phyloP scores from a whole-genome alignment of 1,140 invertebrate species.

The Orius insidiosus region DNA sequence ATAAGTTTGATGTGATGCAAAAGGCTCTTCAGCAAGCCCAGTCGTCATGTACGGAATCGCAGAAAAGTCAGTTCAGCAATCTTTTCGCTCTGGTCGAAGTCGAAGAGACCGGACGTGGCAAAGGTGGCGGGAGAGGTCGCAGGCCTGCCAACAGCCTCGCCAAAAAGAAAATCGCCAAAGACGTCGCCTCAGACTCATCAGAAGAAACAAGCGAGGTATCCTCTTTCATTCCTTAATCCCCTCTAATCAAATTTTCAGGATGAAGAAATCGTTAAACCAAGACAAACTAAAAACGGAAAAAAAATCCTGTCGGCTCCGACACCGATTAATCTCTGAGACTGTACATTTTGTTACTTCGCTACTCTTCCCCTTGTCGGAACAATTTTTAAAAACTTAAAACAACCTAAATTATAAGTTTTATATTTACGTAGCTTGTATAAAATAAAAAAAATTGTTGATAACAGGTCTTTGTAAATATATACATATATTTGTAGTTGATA shows the following conservation, averaged over 20 bases:
- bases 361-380: not conserved
- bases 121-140: slow-evolving; percentile 25
- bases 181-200: slow-evolving; percentile 43
- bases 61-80: slow-evolving; percentile 79
- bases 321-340: slow-evolving; percentile 45
- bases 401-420: too few species aligned
- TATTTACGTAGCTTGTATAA: too few species aligned
- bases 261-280: slow-evolving; percentile 68
- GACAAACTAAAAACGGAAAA: slow-evolving; percentile 75
- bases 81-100: slow-evolving; percentile 80
- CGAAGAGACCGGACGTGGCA: slow-evolving; percentile 39
- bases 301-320: slow-evolving; percentile 56
- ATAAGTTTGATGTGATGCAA: slow-evolving; percentile 71
- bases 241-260: slow-evolving; percentile 34
- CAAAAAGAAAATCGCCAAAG: slow-evolving; percentile 33
- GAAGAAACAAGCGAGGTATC: slow-evolving; percentile 63
- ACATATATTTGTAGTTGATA: too few species aligned
- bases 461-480: too few species aligned
- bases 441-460: too few species aligned
- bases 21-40: slow-evolving; percentile 66
- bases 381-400: too few species aligned
- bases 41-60: slow-evolving; percentile 32
- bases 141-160: slow-evolving; percentile 29
- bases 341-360: not conserved
- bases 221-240: slow-evolving; percentile 5